Conservation (phyloP, 2,888 invertebrate species). For the Agrochola lota region DNA sequence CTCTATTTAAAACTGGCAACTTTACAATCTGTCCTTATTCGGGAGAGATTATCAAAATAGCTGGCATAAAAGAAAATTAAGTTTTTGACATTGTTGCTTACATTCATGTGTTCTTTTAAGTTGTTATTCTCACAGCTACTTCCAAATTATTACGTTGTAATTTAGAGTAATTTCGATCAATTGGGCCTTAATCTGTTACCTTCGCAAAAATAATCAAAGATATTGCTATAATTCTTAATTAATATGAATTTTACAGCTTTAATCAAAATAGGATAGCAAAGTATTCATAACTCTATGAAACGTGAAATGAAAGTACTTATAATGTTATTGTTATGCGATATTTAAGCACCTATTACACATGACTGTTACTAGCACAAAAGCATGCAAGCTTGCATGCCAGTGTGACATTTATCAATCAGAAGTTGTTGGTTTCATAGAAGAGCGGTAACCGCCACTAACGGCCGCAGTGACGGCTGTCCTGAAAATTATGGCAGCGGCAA, state of each 20-base stretch:
- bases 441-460: background rate
- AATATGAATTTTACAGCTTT: slow-evolving; percentile 27
- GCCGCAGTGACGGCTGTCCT: background rate
- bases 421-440: background rate
- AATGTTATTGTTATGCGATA: slow-evolving; percentile 23
- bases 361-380: background rate
- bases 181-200: slow-evolving; percentile 20
- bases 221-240: slow-evolving; percentile 14
- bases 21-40: background rate
- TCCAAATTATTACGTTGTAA: background rate
- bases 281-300: slow-evolving; percentile 36
- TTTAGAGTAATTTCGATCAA: slow-evolving; percentile 34
- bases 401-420: background rate
- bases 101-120: background rate
- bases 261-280: slow-evolving; percentile 61
- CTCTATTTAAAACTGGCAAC: slow-evolving; percentile 19
- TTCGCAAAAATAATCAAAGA: slow-evolving; percentile 9
- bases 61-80: background rate
- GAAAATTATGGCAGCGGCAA: background rate
- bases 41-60: background rate
- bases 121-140: background rate
- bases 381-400: background rate
- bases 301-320: slow-evolving; percentile 35
- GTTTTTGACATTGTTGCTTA: background rate
- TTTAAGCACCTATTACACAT: background rate